Evolutionary conservation across 1,140 invertebrate species (phyloP).

Genomic region (Drosophila punjabiensis): DNA sequence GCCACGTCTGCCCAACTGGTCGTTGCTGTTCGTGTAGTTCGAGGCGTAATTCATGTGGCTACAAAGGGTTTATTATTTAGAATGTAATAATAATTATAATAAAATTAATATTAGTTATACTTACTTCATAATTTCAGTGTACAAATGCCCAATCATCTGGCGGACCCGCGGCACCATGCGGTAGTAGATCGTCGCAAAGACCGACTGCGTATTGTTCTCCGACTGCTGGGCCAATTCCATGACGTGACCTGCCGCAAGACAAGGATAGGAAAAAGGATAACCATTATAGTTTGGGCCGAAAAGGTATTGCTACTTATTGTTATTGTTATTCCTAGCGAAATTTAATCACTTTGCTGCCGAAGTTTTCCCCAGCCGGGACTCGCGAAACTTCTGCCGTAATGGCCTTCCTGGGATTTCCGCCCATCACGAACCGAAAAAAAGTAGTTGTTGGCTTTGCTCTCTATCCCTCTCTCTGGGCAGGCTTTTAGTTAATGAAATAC

Average conservation of each 20-base stretch:
- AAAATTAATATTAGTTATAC: conserved; percentile 15
- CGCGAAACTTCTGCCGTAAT: conserved; percentile 62
- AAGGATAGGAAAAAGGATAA: conserved; percentile 3
- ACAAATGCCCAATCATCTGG: conserved; percentile 89
- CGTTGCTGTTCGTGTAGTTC: conserved; percentile 71
- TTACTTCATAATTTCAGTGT: conserved; percentile 90
- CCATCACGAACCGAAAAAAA: conserved; percentile 30
- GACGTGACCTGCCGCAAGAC: conserved; percentile 89
- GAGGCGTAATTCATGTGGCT: conserved; percentile 74
- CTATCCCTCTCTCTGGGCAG: conserved; percentile 5
- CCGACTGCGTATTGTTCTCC: conserved; percentile 91
- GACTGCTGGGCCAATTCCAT: conserved; percentile 90
- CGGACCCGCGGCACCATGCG: conserved; percentile 89
- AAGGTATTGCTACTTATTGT: conserved; percentile 46
- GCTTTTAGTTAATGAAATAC: conserved; percentile 82
- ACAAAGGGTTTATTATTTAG: background rate
- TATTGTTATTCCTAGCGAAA: conserved; percentile 63
- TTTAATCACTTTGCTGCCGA: conserved; percentile 72
- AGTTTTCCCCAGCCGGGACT: conserved; percentile 50
- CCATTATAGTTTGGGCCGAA: conserved; percentile 12
- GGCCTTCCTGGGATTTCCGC: conserved; percentile 64
- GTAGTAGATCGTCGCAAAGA: conserved; percentile 92
- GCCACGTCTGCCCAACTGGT: conserved; percentile 51
- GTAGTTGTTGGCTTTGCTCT: conserved; percentile 32
- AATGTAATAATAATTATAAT: background rate